Evolutionary conservation across 92 coral and sea anemone species (phyloP).

Genomic region (Scolanthus callimorphus): DNA sequence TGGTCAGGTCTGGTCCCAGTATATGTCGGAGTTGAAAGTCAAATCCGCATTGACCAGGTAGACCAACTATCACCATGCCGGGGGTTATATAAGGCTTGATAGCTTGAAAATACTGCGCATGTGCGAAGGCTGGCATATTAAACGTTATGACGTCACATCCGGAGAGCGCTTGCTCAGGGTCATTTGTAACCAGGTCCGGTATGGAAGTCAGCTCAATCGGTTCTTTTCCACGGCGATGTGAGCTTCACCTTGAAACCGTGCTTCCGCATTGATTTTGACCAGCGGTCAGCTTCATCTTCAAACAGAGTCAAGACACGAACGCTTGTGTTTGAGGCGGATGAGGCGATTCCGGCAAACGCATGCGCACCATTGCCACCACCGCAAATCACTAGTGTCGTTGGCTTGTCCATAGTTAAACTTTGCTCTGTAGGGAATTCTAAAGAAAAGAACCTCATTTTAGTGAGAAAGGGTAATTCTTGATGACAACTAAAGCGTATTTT

Average conservation of each 20-base stretch:
- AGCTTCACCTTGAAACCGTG: conserved; percentile 29
- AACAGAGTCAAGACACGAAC: conserved; percentile 47
- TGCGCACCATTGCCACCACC: conserved; percentile 54
- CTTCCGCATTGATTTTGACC: conserved; percentile 32
- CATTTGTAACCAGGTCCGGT: conserved; percentile 41
- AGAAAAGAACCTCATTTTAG: too few relatives aligned
- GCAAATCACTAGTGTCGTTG: conserved; percentile 33
- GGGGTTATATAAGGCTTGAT: conserved; percentile 50
- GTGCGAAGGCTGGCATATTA: conserved; percentile 62
- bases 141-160: conserved; percentile 62
- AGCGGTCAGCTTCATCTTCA: conserved; percentile 56
- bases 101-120: conserved; percentile 39
- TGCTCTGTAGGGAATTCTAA: too few relatives aligned
- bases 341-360: conserved; percentile 47
- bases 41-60: conserved; percentile 62
- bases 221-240: conserved; percentile 21
- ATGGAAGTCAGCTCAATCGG: conserved; percentile 15
- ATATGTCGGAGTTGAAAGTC: conserved; percentile 49
- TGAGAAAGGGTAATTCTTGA: too few relatives aligned
- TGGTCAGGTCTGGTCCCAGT: conserved; percentile 43
- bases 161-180: conserved; percentile 52
- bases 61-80: conserved; percentile 51
- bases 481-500: too few relatives aligned
- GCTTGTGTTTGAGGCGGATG: conserved; percentile 42
- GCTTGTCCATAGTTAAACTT: too few relatives aligned